Conservation (phyloP, 2,797 vertebrate species). For the Falco biarmicus region DNA sequence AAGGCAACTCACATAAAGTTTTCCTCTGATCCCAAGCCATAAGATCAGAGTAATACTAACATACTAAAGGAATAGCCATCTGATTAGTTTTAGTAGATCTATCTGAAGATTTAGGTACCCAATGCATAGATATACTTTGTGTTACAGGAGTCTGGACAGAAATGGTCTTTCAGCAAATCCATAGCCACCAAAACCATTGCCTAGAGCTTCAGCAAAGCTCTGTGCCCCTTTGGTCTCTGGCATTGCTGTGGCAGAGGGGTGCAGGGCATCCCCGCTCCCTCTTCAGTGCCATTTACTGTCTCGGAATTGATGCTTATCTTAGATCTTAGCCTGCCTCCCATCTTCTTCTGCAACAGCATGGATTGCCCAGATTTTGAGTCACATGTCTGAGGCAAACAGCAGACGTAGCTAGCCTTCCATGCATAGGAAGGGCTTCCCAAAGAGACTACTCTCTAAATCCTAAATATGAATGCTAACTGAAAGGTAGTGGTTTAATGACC, state of each 20-base stretch:
- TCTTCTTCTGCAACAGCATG: neutral
- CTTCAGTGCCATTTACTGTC: neutral
- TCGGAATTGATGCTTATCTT: neutral
- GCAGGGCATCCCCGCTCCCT: neutral
- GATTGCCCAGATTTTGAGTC: neutral
- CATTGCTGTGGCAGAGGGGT: neutral
- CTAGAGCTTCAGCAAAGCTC: neutral
- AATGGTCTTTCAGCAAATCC: neutral
- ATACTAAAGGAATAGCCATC: neutral
- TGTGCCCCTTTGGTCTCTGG: neutral
- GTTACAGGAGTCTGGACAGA: neutral
- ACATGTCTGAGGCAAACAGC: neutral
- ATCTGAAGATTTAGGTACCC: neutral
- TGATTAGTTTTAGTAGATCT: neutral
- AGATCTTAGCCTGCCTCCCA: neutral
- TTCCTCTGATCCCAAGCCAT: neutral
- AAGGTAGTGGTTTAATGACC: neutral
- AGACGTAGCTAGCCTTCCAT: neutral
- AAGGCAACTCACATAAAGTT: neutral
- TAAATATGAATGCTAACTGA: neutral
- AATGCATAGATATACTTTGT: neutral
- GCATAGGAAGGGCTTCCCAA: neutral
- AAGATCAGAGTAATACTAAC: neutral
- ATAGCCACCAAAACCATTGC: neutral
- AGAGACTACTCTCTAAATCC: neutral